phyloP scores from a whole-genome alignment of 2,797 vertebrate genomes.

The Anguilla megastoma region DNA sequence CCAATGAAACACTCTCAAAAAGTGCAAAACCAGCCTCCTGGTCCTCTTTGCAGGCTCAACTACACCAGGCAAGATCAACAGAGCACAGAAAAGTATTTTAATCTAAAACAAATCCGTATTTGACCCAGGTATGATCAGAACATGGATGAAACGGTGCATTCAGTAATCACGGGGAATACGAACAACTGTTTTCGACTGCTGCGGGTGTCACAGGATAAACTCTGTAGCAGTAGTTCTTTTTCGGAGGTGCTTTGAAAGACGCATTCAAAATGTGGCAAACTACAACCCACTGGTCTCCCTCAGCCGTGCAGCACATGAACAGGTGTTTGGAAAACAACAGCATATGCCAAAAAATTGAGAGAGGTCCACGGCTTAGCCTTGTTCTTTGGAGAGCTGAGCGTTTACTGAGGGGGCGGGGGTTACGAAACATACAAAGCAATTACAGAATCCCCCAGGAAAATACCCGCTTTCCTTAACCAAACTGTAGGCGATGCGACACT shows the following conservation, averaged over 20 bases:
- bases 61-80: no score
- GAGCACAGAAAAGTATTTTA: no score
- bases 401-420: not conserved
- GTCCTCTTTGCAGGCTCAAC: no score
- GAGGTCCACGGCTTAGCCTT: slow-evolving; percentile 10
- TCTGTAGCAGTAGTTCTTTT: not conserved
- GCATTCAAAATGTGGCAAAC: slow-evolving; percentile 6
- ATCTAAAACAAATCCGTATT: no score
- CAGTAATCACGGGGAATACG: slow-evolving; percentile 52
- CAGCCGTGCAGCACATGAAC: not conserved
- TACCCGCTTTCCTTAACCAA: slow-evolving; percentile 3
- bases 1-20: no score
- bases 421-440: not conserved
- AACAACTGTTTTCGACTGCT: slow-evolving; percentile 64
- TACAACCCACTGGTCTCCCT: not conserved
- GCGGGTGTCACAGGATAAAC: slow-evolving; percentile 45
- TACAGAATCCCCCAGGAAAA: not conserved
- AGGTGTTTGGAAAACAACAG: slow-evolving; percentile 20
- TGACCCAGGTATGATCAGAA: no score
- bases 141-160: slow-evolving; percentile 49
- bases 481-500: not conserved
- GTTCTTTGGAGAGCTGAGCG: not conserved
- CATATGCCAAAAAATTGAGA: slow-evolving; percentile 12
- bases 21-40: no score
- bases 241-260: not conserved